Conservation (phyloP, 2,113 vertebrate genomes). For the Caloenas nicobarica region DNA sequence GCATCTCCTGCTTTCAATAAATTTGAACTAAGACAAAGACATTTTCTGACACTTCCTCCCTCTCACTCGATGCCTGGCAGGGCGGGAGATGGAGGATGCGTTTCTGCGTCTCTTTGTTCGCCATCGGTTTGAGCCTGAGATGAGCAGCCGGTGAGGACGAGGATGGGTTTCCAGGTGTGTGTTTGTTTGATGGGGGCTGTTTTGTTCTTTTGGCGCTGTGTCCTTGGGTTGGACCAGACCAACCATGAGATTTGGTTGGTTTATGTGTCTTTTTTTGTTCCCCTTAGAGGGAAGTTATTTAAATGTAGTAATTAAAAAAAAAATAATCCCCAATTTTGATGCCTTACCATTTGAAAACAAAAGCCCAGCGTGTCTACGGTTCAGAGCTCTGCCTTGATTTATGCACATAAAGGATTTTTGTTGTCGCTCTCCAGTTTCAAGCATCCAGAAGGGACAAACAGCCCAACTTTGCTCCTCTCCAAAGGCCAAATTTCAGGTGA, state of each 20-base stretch:
- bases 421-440: neutral
- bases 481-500: neutral
- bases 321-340: neutral
- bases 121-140: rapidly evolving
- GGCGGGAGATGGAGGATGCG: neutral
- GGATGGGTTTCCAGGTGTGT: neutral
- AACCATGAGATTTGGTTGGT: neutral
- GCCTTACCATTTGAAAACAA: neutral
- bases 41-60: rapidly evolving
- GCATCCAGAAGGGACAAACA: neutral
- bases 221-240: neutral
- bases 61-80: rapidly evolving
- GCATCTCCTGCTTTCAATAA: neutral
- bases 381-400: neutral
- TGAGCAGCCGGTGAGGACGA: neutral
- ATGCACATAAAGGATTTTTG: neutral
- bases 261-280: neutral
- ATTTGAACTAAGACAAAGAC: neutral
- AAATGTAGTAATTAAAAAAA: neutral
- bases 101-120: neutral
- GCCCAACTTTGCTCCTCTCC: neutral
- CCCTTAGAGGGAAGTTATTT: neutral
- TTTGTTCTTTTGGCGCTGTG: neutral
- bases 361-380: rapidly evolving
- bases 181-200: neutral